Base-by-base conservation (phyloP, 2,888 invertebrate genomes). In the Syrista parreyssii region DNA sequence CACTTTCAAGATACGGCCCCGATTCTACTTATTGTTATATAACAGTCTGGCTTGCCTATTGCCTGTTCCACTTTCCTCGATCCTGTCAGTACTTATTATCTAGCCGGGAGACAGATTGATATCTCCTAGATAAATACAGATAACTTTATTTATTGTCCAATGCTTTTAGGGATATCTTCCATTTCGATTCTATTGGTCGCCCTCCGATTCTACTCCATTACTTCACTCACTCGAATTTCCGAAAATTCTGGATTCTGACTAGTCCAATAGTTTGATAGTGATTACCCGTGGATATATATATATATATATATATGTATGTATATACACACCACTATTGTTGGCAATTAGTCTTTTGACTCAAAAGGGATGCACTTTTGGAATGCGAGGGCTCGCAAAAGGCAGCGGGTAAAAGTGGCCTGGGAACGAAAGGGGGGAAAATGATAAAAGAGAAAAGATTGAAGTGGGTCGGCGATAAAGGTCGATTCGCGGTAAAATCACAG, bases 111-210 rank as follows among this genome's bases (percentile, higher is more conserved):
- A 82, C 76, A 78, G 84, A 83, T 84, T 84, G 82, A 86, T 83
- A 81, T 83, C 82, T 79, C 36, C 73, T 78, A 82, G 84, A 84
- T 85, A 84, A 85, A 80, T 82, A 84, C 82, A 79, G 82, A 83
- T 83, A 83, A 81, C 83, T 88, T 88, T 88, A 88, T 89, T 90
- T 89, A 89, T 90, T 86, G 85, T 84, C 86, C 88, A 89, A 90
- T 89, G 86, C 88, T 88, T 88, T 90, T 87, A 89, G 85, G 81
- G 79, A 79, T 80, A 81, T 74, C 76, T 30, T 75, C 9, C 23
- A 55, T 55, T 9, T 55, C 55, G 55, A 55, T 9, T 55, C 23
- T 15, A 55, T 23, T 2, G 55, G 23, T 55, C 55, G 55, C 23
- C 0, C 23, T 15, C 55, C 23, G 23, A 55, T 23, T 23, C 1